These are phyloP conservation scores for Rhea pennata DNA, from an alignment of 2,113 vertebrate species.

Conservation along the genomic window DNA sequence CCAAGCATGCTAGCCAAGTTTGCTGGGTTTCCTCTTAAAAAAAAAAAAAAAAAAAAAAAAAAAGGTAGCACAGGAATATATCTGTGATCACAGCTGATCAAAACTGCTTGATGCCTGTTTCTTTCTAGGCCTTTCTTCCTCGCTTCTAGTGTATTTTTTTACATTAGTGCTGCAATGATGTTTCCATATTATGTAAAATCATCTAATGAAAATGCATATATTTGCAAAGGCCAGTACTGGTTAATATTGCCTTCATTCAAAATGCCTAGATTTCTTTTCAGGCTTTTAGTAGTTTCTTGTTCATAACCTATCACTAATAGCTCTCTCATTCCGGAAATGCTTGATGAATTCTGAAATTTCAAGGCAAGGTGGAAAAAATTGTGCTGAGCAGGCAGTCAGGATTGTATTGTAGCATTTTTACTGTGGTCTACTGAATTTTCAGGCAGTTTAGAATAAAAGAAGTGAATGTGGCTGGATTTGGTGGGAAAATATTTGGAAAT, in stretches of 20 bases:
- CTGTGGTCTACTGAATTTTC: neutral
- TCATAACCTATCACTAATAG: neutral
- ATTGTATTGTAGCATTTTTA: neutral
- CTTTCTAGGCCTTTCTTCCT: neutral
- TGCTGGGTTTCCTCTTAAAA: neutral
- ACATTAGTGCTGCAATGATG: neutral
- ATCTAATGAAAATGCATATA: neutral
- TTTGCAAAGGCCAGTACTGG: neutral
- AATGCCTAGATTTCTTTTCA: neutral
- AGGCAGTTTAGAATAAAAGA: neutral
- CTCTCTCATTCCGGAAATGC: neutral
- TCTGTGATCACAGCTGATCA: neutral
- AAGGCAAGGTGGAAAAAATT: neutral
- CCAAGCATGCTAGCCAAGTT: neutral
- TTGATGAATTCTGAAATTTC: neutral
- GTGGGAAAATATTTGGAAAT: neutral
- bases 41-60: neutral
- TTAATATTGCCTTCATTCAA: neutral
- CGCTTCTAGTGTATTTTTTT: neutral
- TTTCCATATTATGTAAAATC: neutral
- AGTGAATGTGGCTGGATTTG: neutral
- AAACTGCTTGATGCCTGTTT: neutral
- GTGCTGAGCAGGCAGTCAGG: neutral
- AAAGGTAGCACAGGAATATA: too few species aligned
- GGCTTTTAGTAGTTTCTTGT: neutral